phyloP scores from a whole-genome alignment of 2,113 vertebrate genomes.

The Pelmatolapia mariae region DNA sequence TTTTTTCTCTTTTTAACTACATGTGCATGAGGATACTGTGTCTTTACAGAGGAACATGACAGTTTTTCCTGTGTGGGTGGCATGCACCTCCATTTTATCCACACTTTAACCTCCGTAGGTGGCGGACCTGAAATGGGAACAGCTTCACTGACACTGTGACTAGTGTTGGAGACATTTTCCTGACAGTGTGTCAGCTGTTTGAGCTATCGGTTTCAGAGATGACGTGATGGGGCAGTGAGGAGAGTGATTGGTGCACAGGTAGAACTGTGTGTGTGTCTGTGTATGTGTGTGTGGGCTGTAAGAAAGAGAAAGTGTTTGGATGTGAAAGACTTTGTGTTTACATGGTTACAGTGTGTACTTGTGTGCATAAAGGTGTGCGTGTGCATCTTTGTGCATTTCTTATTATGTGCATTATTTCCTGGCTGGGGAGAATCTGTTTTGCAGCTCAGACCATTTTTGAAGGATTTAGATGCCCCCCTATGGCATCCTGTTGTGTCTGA shows the following conservation, averaged over 20 bases:
- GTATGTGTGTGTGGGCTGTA: background rate
- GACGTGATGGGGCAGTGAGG: background rate
- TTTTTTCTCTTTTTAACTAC: background rate
- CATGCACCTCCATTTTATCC: background rate
- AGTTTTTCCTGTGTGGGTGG: background rate
- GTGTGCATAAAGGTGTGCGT: background rate
- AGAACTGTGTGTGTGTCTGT: background rate
- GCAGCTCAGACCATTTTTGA: constrained; percentile 19
- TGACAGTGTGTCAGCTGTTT: background rate
- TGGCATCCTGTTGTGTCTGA: background rate
- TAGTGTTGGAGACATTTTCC: background rate
- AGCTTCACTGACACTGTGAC: background rate
- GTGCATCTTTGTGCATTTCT: background rate
- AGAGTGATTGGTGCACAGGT: background rate
- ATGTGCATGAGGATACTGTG: background rate
- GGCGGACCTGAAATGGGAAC: background rate
- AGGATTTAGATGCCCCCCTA: constrained; percentile 14
- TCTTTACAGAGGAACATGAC: background rate
- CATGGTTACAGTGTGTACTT: background rate
- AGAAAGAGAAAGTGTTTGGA: background rate
- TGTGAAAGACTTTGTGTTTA: background rate
- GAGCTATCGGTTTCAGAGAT: background rate
- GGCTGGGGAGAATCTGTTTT: constrained; percentile 9
- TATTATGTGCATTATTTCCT: background rate
- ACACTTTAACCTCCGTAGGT: background rate